Percentiles rank a stretch among this genome's conserved stretches.
Conservation (phyloP, 1,140 invertebrate species). For the Aricia agestis region DNA sequence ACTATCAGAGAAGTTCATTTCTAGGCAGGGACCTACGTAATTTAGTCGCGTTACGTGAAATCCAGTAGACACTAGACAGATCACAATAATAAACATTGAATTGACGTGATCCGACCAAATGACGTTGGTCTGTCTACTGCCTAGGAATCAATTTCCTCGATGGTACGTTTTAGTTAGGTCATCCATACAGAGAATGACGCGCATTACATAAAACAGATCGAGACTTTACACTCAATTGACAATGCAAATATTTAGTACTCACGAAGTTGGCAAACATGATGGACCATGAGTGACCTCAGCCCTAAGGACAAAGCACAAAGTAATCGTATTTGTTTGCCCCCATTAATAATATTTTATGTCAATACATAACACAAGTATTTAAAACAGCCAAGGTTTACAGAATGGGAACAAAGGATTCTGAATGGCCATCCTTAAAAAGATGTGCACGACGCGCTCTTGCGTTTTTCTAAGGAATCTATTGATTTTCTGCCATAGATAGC, state of each 20-base stretch:
- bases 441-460: not conserved
- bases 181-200: too few relatives aligned
- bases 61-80: too few relatives aligned
- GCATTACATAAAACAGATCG: not conserved
- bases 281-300: not conserved
- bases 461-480: not conserved
- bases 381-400: not conserved
- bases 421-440: not conserved
- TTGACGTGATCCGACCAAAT: too few relatives aligned
- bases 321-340: not conserved
- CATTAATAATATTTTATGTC: constrained; percentile 1
- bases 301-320: not conserved
- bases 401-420: constrained; percentile 27
- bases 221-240: not conserved
- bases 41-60: too few relatives aligned
- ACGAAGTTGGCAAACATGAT: too few relatives aligned
- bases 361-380: constrained; percentile 3
- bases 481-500: too few relatives aligned
- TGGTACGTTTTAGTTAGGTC: too few relatives aligned
- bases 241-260: not conserved
- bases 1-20: too few relatives aligned
- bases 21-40: too few relatives aligned
- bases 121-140: too few relatives aligned
- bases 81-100: too few relatives aligned
- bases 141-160: too few relatives aligned